These are phyloP conservation scores for Eupristina koningsbergeri DNA, from an alignment of 1,140 invertebrate genomes.

Conservation along the genomic window DNA sequence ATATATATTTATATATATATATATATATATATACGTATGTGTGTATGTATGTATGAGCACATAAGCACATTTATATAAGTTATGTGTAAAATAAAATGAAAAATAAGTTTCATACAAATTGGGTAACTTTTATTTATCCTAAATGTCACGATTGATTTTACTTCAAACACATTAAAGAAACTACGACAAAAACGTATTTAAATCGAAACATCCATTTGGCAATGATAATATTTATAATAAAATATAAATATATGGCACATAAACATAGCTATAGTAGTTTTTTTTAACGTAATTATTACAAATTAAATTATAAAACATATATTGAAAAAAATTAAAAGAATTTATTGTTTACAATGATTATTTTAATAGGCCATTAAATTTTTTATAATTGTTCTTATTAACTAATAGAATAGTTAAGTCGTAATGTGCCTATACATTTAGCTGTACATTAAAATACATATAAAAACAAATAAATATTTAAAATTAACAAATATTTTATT, in stretches of 20 bases:
- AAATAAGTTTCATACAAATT: slow-evolving; percentile 21
- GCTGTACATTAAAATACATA: slow-evolving; percentile 29
- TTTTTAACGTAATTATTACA: slow-evolving; percentile 13
- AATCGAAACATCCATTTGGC: background rate
- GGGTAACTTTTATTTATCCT: background rate
- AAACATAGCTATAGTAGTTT: background rate
- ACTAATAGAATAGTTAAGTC: slow-evolving; percentile 32
- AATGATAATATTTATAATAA: background rate
- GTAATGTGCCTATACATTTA: slow-evolving; percentile 17
- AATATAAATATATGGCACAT: background rate
- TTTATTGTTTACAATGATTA: slow-evolving; percentile 26
- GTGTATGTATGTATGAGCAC: background rate
- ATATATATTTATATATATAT: background rate
- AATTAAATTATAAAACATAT: no score
- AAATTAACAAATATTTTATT: background rate
- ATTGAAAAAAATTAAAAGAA: slow-evolving; percentile 12
- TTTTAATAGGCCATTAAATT: slow-evolving; percentile 32
- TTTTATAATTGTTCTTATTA: slow-evolving; percentile 27
- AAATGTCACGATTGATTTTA: background rate
- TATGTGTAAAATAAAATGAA: slow-evolving; percentile 38
- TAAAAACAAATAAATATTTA: background rate
- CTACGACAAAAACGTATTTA: background rate
- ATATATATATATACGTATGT: background rate
- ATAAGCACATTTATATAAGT: background rate
- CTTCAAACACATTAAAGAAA: background rate